Conservation (phyloP, 2,888 invertebrate species). For the Plusia festucae region DNA sequence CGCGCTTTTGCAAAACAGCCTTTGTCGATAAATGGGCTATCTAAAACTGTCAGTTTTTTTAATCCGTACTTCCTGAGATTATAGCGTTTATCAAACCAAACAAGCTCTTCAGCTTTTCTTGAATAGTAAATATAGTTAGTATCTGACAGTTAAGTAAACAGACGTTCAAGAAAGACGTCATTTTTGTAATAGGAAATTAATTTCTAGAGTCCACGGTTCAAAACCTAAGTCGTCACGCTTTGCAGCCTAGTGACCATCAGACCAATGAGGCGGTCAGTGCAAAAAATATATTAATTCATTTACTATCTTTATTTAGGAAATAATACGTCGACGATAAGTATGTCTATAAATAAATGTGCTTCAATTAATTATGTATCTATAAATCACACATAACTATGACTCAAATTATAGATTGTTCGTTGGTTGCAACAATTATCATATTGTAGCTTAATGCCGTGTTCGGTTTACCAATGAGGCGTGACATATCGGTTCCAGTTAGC, state of each 20-base stretch:
- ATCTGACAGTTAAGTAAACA: background rate
- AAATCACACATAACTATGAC: slow-evolving; percentile 24
- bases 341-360: slow-evolving; percentile 18
- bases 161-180: background rate
- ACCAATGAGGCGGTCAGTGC: background rate
- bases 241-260: background rate
- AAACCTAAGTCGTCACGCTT: background rate
- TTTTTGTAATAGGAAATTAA: background rate
- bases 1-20: too few species aligned
- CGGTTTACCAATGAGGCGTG: slow-evolving; percentile 21
- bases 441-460: slow-evolving; percentile 21
- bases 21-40: too few species aligned
- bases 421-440: slow-evolving; percentile 25
- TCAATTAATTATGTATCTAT: slow-evolving; percentile 20
- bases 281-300: background rate
- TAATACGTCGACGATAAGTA: slow-evolving; percentile 5
- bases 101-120: too few species aligned
- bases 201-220: background rate
- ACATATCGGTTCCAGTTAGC: slow-evolving; percentile 15
- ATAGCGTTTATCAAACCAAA: too few species aligned
- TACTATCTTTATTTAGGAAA: background rate
- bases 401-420: slow-evolving; percentile 23
- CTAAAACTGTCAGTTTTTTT: too few species aligned
- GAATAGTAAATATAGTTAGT: too few species aligned
- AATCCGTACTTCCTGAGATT: too few species aligned